Conservation (phyloP, 2,113 vertebrate genomes). For the Perca flavescens region DNA sequence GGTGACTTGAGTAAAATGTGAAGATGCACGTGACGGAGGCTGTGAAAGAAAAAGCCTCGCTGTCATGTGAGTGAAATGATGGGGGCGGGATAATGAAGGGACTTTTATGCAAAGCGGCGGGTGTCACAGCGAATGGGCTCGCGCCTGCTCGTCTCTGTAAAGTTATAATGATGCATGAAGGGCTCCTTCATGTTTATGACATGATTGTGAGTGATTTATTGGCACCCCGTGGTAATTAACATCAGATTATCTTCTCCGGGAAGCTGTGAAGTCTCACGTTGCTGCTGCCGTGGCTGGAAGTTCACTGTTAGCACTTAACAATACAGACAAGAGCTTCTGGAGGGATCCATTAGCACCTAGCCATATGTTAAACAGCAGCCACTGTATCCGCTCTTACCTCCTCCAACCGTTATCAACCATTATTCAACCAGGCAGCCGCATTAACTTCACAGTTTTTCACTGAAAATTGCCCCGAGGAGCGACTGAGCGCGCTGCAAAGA, state of each 20-base stretch:
- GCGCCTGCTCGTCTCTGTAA: constrained; percentile 45
- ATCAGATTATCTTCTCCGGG: constrained; percentile 70
- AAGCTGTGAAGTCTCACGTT: constrained; percentile 62
- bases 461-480: constrained; percentile 20
- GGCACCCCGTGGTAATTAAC: constrained; percentile 69
- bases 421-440: constrained; percentile 41
- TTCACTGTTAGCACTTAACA: constrained; percentile 62
- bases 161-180: constrained; percentile 76
- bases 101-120: constrained; percentile 60
- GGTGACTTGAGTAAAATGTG: constrained; percentile 18
- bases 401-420: constrained; percentile 33
- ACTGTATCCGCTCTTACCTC: constrained; percentile 41
- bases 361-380: constrained; percentile 64
- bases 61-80: constrained; percentile 46
- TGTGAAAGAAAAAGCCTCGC: constrained; percentile 18
- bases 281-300: constrained; percentile 48
- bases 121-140: constrained; percentile 50
- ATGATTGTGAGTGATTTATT: constrained; percentile 75
- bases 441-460: constrained; percentile 36
- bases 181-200: constrained; percentile 73
- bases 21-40: constrained; percentile 32
- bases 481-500: constrained; percentile 4
- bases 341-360: constrained; percentile 65
- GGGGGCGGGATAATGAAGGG: constrained; percentile 66
- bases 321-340: constrained; percentile 45